Evolutionary conservation across 92 coral and sea anemone species (phyloP).

Genomic region (Micromussa lordhowensis): DNA sequence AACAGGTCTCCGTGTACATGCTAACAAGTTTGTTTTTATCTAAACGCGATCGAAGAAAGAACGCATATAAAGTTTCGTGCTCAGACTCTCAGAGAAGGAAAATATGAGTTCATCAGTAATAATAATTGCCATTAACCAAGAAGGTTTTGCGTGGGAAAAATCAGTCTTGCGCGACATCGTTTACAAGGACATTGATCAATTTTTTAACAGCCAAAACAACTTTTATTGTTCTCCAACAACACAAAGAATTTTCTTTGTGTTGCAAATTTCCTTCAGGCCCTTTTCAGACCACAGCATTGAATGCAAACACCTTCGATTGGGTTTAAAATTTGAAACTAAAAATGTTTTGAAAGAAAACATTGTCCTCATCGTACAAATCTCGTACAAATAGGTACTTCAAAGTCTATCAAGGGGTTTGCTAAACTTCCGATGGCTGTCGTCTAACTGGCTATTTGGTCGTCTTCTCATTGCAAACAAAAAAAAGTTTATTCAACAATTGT

Average conservation of each 20-base stretch:
- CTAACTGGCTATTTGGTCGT: constrained; percentile 11
- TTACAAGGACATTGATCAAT: constrained; percentile 13
- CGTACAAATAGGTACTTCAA: constrained; percentile 40
- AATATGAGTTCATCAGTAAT: background rate
- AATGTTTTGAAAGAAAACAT: constrained; percentile 39
- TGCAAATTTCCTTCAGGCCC: constrained; percentile 31
- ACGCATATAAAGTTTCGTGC: background rate
- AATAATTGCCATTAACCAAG: background rate
- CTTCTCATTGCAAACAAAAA: constrained; percentile 8
- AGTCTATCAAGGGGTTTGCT: background rate
- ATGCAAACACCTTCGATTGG: constrained; percentile 1
- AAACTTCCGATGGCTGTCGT: constrained; percentile 26
- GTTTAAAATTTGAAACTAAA: background rate
- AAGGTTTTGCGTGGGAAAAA: constrained; percentile 43
- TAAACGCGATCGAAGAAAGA: background rate
- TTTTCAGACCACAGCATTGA: constrained; percentile 13
- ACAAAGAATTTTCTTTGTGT: constrained; percentile 31
- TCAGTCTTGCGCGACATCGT: constrained; percentile 23
- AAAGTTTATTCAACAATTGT: background rate
- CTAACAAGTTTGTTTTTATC: background rate
- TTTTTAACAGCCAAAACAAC: constrained; percentile 36
- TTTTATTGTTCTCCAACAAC: background rate
- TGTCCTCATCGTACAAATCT: background rate
- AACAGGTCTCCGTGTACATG: constrained; percentile 11
- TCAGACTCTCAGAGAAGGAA: too few relatives aligned